Percentiles rank a stretch among this genome's conserved stretches.
phyloP scores from a whole-genome alignment of 2,888 invertebrate species.

The Hermodice carunculata region DNA sequence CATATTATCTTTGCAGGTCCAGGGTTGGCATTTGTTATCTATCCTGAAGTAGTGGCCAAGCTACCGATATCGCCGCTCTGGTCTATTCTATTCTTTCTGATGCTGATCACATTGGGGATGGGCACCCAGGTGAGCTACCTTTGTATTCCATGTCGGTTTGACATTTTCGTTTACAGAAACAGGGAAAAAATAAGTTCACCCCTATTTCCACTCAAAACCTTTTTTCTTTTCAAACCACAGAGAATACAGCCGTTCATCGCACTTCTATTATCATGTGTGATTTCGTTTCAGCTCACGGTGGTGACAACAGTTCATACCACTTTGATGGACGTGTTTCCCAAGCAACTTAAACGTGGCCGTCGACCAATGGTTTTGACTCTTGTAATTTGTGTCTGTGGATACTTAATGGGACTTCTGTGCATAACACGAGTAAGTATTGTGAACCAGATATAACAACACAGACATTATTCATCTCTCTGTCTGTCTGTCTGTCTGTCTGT shows the following conservation, averaged over 20 bases:
- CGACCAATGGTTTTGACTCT: constrained; percentile 55
- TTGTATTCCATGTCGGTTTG: neutral
- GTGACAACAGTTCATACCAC: constrained; percentile 73
- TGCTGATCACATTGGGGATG: constrained; percentile 60
- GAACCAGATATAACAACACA: neutral
- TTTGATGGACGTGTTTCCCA: constrained; percentile 71
- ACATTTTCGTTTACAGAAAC: too few relatives aligned
- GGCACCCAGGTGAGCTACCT: constrained; percentile 50
- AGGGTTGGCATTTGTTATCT: constrained; percentile 87
- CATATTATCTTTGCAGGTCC: constrained; percentile 66
- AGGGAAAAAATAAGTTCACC: too few relatives aligned
- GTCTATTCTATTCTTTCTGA: constrained; percentile 75
- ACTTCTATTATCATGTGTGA: too few relatives aligned
- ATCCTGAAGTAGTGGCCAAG: constrained; percentile 84
- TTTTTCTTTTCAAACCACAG: too few relatives aligned
- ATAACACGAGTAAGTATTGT: constrained; percentile 31
- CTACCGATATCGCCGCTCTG: constrained; percentile 85
- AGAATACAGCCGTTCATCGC: too few relatives aligned
- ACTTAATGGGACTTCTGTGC: constrained; percentile 65
- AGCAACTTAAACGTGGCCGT: constrained; percentile 58
- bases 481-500: too few relatives aligned
- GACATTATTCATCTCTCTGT: too few relatives aligned
- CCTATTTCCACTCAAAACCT: too few relatives aligned
- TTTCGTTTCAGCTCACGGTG: constrained; percentile 66
- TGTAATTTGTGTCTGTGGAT: constrained; percentile 59